Percentiles rank a stretch among this genome's conserved stretches.
Conservation (phyloP, 2,113 vertebrate genomes). For the Ceratotherium simum region DNA sequence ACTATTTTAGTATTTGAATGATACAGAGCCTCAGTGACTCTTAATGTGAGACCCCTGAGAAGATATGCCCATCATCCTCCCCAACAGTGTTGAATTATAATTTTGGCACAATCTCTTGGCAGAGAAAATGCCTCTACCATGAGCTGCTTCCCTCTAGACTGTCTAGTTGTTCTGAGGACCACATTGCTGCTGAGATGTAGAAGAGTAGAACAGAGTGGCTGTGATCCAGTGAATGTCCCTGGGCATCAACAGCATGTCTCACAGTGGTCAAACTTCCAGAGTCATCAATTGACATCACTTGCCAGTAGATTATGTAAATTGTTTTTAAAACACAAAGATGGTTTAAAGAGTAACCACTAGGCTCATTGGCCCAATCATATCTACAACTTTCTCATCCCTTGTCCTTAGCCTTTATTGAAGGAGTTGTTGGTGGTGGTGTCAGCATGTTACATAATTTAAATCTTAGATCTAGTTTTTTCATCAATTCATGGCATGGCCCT, state of each 20-base stretch:
- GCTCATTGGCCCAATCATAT: neutral
- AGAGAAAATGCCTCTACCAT: neutral
- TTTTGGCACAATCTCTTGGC: neutral
- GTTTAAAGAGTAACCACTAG: neutral
- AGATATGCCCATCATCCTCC: rapidly evolving
- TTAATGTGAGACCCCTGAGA: neutral
- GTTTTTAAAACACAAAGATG: neutral
- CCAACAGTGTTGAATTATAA: neutral
- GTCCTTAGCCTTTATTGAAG: neutral
- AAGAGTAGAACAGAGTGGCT: neutral
- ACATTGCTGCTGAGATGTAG: no score
- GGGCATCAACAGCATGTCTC: neutral
- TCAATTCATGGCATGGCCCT: neutral
- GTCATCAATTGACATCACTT: neutral
- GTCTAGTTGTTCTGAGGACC: neutral
- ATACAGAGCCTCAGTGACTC: neutral
- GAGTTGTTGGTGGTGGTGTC: neutral
- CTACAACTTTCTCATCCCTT: neutral
- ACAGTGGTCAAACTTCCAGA: neutral
- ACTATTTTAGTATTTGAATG: neutral
- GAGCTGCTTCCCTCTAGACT: neutral
- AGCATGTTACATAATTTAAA: neutral
- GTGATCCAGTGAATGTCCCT: no score
- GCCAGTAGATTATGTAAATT: neutral
- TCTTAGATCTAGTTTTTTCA: neutral